Conservation (phyloP, 1,140 invertebrate species). For the Myzus persicae region DNA sequence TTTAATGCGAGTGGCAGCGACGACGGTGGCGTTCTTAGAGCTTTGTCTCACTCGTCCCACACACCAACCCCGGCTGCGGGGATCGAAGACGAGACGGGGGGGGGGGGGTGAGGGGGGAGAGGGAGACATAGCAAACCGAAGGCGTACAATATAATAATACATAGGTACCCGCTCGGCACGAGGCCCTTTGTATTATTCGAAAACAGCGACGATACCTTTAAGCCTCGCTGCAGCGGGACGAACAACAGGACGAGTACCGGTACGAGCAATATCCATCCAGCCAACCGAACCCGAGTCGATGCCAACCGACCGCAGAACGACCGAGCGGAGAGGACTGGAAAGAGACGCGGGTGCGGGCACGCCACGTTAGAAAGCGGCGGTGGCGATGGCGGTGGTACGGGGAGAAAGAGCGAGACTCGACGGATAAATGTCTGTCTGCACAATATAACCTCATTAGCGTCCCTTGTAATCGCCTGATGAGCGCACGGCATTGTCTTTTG, state of each 20-base stretch:
- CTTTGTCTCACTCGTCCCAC: background rate
- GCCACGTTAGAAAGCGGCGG: background rate
- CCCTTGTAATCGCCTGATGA: slow-evolving; percentile 31
- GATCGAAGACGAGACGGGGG: too few relatives aligned
- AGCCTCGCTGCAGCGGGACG: background rate
- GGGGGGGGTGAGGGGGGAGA: too few relatives aligned
- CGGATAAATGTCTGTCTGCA: slow-evolving; percentile 19
- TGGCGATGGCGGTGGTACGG: background rate
- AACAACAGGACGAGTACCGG: background rate
- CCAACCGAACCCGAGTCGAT: background rate
- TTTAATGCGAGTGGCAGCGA: background rate
- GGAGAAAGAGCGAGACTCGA: background rate
- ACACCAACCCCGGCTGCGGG: background rate
- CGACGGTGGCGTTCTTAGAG: background rate
- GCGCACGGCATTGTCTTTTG: slow-evolving; percentile 10
- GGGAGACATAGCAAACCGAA: background rate
- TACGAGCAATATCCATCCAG: background rate
- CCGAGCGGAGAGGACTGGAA: background rate
- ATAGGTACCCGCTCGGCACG: background rate
- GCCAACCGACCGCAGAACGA: background rate
- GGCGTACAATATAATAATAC: background rate
- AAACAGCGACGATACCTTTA: background rate
- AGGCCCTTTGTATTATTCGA: background rate
- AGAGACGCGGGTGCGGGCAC: background rate
- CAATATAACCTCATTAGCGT: slow-evolving; percentile 43